Percentiles rank a stretch among this genome's conserved stretches.
These are phyloP conservation scores for Hylaeus anthracinus DNA, from an alignment of 1,140 invertebrate genomes.

Conservation along the genomic window DNA sequence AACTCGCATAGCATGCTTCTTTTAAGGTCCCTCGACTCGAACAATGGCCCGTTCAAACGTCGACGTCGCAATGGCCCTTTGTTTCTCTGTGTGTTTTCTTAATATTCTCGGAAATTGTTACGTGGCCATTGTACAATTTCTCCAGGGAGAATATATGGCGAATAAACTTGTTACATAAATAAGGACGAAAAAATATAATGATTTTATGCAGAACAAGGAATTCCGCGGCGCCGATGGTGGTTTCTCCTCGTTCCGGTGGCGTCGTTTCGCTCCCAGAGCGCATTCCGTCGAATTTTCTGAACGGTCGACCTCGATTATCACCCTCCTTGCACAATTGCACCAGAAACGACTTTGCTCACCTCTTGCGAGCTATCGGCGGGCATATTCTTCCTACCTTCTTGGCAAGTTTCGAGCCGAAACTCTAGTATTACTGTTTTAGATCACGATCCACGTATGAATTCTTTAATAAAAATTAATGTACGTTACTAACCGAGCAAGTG, in stretches of 20 bases:
- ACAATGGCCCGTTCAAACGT: constrained; percentile 4
- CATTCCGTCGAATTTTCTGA: constrained; percentile 39
- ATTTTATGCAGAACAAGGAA: background rate
- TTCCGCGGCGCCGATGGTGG: background rate
- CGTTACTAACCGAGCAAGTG: too few relatives aligned
- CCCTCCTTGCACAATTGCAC: constrained; percentile 6
- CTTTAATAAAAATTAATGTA: too few relatives aligned
- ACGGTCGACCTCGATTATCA: constrained; percentile 31
- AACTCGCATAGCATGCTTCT: background rate
- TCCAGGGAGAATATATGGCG: too few relatives aligned
- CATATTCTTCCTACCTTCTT: background rate
- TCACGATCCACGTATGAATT: too few relatives aligned
- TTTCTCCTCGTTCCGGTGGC: constrained; percentile 27
- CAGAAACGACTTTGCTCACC: background rate
- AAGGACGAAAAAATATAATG: too few relatives aligned
- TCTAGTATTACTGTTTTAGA: too few relatives aligned
- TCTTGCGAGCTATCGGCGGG: background rate
- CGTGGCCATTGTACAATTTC: background rate
- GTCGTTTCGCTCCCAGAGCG: constrained; percentile 20
- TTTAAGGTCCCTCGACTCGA: background rate
- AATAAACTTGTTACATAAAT: too few relatives aligned
- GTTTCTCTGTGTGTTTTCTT: background rate
- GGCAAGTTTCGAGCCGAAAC: too few relatives aligned
- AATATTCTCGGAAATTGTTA: constrained; percentile 2
- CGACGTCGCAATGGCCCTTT: constrained; percentile 5